These are phyloP conservation scores for Lacanobia wlatinum DNA, from an alignment of 2,888 invertebrate species.

Conservation along the genomic window DNA sequence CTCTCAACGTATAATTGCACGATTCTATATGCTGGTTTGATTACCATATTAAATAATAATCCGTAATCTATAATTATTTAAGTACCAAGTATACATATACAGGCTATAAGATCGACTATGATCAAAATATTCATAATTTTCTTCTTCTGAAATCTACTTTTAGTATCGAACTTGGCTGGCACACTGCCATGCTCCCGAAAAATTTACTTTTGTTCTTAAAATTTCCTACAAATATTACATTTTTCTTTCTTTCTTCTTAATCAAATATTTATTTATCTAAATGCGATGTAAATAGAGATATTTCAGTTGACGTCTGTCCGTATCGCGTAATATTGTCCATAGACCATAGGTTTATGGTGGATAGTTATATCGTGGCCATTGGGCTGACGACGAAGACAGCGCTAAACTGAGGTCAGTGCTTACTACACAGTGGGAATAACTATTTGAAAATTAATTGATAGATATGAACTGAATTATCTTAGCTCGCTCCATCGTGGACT, in stretches of 20 bases:
- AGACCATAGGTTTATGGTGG: constrained; percentile 43
- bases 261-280: constrained; percentile 24
- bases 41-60: neutral
- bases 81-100: neutral
- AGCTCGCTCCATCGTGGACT: neutral
- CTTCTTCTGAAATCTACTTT: neutral
- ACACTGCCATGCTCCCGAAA: neutral
- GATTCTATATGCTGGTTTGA: constrained; percentile 24
- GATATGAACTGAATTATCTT: neutral
- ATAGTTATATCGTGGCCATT: constrained; percentile 33
- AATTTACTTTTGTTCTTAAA: neutral
- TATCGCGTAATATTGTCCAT: constrained; percentile 57
- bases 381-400: constrained; percentile 81
- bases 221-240: neutral
- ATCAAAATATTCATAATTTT: constrained; percentile 20
- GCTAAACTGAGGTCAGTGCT: constrained; percentile 88
- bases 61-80: constrained; percentile 1
- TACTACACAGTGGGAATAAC: constrained; percentile 75
- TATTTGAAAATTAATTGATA: constrained; percentile 53
- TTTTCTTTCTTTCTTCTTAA: neutral
- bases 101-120: constrained; percentile 1
- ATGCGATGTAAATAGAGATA: constrained; percentile 59
- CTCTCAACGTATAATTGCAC: neutral
- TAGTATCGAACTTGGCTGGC: constrained; percentile 8
- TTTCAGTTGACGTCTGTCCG: constrained; percentile 87